phyloP scores from a whole-genome alignment of 2,888 invertebrate species.

The Drosophila nr. perissopoda region DNA sequence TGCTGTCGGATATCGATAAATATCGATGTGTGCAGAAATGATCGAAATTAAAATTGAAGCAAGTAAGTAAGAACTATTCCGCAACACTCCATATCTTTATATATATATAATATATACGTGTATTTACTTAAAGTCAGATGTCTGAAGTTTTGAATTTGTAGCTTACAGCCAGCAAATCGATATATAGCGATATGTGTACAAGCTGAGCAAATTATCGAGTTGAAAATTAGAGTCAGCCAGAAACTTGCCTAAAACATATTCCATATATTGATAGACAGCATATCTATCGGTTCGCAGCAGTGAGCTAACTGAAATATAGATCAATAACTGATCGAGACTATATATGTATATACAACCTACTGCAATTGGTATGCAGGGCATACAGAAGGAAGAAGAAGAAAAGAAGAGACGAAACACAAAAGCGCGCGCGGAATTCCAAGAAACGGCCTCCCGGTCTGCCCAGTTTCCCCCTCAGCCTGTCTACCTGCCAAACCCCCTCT shows the following conservation, averaged over 20 bases:
- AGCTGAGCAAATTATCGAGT: not conserved
- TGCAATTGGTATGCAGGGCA: not conserved
- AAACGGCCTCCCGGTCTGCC: constrained; percentile 70
- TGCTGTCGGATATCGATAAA: not conserved
- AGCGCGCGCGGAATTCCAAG: constrained; percentile 75
- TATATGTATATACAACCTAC: not conserved
- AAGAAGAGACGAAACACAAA: constrained; percentile 60
- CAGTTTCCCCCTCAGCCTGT: constrained; percentile 26
- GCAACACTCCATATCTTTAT: not conserved
- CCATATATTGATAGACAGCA: not conserved
- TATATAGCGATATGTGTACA: not conserved
- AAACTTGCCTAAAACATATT: not conserved
- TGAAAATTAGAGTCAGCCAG: not conserved
- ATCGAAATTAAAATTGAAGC: not conserved
- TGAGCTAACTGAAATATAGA: not conserved
- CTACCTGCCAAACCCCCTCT: not conserved
- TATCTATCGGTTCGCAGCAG: not conserved
- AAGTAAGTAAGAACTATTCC: not conserved
- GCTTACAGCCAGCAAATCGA: not conserved
- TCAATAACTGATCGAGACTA: not conserved
- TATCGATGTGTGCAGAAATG: not conserved
- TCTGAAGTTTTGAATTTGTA: not conserved
- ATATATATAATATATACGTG: too few species aligned
- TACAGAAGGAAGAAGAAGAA: not conserved
- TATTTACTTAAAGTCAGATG: too few species aligned